Evolutionary conservation across 1,140 invertebrate genomes (phyloP).

Genomic region (Littorina saxatilis): DNA sequence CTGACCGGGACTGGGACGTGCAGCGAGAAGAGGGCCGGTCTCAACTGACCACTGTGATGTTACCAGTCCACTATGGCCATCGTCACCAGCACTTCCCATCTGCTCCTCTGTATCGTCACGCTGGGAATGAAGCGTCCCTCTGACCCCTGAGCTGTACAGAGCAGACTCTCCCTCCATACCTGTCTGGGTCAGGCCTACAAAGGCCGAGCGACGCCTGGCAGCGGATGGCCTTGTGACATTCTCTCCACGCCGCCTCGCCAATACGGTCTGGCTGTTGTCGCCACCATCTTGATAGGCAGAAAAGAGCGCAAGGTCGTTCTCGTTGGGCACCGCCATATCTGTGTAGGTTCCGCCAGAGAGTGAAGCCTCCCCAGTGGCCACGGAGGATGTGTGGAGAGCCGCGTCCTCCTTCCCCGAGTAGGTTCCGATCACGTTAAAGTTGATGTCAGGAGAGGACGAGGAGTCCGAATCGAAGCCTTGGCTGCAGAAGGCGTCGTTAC

Average conservation of each 20-base stretch:
- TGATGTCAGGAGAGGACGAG: constrained; percentile 20
- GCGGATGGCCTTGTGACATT: background rate
- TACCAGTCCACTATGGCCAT: background rate
- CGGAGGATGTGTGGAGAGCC: background rate
- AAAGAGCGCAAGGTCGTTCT: background rate
- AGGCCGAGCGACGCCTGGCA: background rate
- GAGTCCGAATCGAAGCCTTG: background rate
- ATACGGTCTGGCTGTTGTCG: background rate
- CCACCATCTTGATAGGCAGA: background rate
- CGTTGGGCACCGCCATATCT: background rate
- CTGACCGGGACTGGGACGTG: too few relatives aligned
- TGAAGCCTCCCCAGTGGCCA: background rate
- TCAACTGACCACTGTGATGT: background rate
- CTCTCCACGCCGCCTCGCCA: background rate
- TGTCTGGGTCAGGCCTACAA: background rate
- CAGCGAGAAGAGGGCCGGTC: too few relatives aligned
- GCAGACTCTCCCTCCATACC: background rate
- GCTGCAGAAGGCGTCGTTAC: background rate
- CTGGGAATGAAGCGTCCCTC: background rate
- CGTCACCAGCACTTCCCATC: background rate
- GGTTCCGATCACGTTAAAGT: background rate
- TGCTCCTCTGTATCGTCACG: background rate
- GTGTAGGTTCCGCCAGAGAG: too few relatives aligned
- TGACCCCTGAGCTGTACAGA: background rate
- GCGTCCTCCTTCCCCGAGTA: background rate